Base-by-base conservation (phyloP, 2,888 invertebrate genomes). In the Eristalis arbustorum region DNA sequence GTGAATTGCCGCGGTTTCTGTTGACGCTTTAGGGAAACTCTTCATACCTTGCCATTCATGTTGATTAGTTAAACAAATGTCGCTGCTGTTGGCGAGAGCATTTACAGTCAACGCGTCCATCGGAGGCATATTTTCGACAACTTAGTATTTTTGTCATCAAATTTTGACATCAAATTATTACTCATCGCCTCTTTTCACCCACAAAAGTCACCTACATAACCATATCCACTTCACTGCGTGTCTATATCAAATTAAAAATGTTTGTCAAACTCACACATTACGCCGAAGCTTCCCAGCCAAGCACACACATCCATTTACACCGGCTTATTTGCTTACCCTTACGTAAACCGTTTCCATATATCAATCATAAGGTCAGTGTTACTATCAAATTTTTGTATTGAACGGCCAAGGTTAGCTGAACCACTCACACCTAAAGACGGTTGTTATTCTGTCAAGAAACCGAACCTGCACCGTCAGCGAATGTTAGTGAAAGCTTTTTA, bases 381-480 rank as follows among this genome's bases (percentile, higher is more conserved):
- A 23, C 49, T 62, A 67, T 68, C 56, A 11, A 18, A 57, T 64
- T 69, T 18, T 61, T 61, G 49, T 14, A 62, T 28, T 37, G 22
- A 67, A 56, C 66, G 73, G 79, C 73, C 79, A 79, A 79, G 79
- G 72, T 67, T 73, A 72, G 23, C 18, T 66, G 37, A 11, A 42
- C 10, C n/a, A 61, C 61, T 73, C 72, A 73, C 67, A 56, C 18
- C 37, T 42, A 62, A n/a, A 18, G 28, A 8, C 8, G 18, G 18
- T 49, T 49, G 3, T 6, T 49, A n/a, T 49, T 49, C 6, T 18
- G 5, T 8, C n/a, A n/a, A 40, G 14, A 40, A 40, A 40, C 1
- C 13, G n/a, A 18, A 49, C 49, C 49, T 23, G 11, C 13, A 25
- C 37, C 64, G 23, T 22, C 11, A 6, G 1, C 5, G n/a, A 34